Base-by-base conservation (phyloP, 2,888 invertebrate species). In the Camponotus fellah region DNA sequence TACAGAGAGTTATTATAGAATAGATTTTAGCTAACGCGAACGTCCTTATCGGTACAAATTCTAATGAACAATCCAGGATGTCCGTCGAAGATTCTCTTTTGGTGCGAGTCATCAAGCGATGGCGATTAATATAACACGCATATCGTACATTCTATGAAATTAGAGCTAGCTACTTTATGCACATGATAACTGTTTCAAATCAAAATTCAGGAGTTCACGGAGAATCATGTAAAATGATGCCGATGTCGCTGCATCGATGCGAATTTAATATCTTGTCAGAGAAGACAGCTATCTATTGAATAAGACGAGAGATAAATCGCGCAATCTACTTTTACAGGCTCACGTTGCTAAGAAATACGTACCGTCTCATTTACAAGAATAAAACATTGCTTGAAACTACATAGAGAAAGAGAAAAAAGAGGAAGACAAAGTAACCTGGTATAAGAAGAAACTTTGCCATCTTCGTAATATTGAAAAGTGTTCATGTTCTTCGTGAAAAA, bases 91-190 rank as follows among this genome's bases (percentile, higher is more conserved):
- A 53, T 53, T n/a, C 6, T 6, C 37, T 71, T 68, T 60, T 69
- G 46, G 49, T 84, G 72, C 76, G 46, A 82, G 5, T 74, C 56
- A 60, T 87, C 46, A 76, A 85, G 79, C 75, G 65, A 34, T 80
- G 37, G 43, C 26, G 82, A 65, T 68, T 40, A 10, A 37, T 79
- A 60, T 60, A 49, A 77, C 21, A 32, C 53, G 56, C 46, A 56
- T 21, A 56, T 21, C n/a, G 4, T 60, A 43, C 75, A 68, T 76
- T 76, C 68, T 62, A 62, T 49, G 21, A 85, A 75, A 82, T 58
- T 72, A 68, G 68, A 43, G 40, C n/a, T 79, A 82, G 12, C 53
- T 58, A 72, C 2, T 58, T 72, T 71, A 40, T 65, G 53, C 58
- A 56, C 46, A n/a, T 68, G 14, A 58, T 65, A 21, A 71, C 60